Conservation (phyloP, 2,888 invertebrate species). For the Emmelina monodactyla region DNA sequence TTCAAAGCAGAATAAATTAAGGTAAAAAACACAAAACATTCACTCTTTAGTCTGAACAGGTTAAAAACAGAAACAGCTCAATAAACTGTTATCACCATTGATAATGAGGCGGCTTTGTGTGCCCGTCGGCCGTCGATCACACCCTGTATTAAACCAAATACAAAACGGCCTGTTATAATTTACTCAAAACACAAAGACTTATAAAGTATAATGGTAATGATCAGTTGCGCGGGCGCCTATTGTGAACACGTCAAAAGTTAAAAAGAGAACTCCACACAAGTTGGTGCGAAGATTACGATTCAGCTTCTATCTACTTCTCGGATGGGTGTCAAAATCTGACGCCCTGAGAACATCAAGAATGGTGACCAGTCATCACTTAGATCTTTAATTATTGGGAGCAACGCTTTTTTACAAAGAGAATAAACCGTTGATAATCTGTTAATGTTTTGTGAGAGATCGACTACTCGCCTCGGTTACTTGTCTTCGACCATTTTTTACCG, state of each 20-base stretch:
- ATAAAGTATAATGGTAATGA: constrained; percentile 62
- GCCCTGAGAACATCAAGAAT: constrained; percentile 37
- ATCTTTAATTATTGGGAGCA: constrained; percentile 49
- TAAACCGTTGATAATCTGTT: constrained; percentile 54
- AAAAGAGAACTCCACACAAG: constrained; percentile 54
- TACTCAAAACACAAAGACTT: constrained; percentile 66
- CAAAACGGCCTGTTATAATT: constrained; percentile 60
- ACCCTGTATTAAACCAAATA: constrained; percentile 25
- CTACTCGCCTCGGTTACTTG: constrained; percentile 17
- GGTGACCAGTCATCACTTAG: constrained; percentile 54
- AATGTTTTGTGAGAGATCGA: constrained; percentile 49
- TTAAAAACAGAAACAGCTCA: no score
- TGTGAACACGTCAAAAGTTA: constrained; percentile 59
- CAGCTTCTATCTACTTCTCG: constrained; percentile 1
- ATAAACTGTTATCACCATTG: constrained; percentile 53
- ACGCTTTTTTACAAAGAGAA: constrained; percentile 47
- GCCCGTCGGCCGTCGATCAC: constrained; percentile 23
- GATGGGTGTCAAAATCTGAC: neutral
- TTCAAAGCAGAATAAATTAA: no score
- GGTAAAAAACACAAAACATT: no score
- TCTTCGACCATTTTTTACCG: neutral
- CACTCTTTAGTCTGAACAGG: no score
- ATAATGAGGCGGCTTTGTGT: constrained; percentile 54
- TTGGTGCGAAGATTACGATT: no score
- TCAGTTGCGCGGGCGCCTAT: constrained; percentile 54